phyloP scores from a whole-genome alignment of 2,888 invertebrate genomes.

The Fragum sueziense region DNA sequence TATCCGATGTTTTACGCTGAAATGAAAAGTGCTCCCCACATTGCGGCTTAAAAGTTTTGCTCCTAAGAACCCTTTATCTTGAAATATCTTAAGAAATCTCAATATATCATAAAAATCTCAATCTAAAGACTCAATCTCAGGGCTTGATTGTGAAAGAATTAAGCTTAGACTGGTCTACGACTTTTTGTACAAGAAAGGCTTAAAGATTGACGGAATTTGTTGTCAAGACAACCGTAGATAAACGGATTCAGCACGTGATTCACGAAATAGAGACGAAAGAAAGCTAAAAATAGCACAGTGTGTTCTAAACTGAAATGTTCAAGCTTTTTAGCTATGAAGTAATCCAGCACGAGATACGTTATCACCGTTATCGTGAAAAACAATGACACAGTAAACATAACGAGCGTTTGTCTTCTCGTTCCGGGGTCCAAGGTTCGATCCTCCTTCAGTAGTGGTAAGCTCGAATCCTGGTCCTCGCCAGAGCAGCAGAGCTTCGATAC shows the following conservation, averaged over 20 bases:
- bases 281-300: conserved; percentile 17
- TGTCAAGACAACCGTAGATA: conserved; percentile 25
- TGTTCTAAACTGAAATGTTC: background rate
- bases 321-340: background rate
- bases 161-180: no score
- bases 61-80: no score
- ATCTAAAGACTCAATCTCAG: no score
- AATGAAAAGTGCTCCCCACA: no score
- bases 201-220: conserved; percentile 18
- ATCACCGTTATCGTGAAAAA: conserved; percentile 9
- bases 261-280: conserved; percentile 23
- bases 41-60: no score
- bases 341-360: conserved; percentile 4
- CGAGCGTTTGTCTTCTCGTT: background rate
- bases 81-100: no score
- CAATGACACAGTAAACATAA: conserved; percentile 7
- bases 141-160: no score
- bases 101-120: no score
- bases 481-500: background rate
- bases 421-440: background rate
- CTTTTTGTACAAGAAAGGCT: no score
- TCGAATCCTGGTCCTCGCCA: background rate
- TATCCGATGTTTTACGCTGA: no score
- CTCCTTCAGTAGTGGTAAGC: background rate
- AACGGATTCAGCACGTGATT: conserved; percentile 28